Base-by-base conservation (phyloP, 2,888 invertebrate genomes). In the Tridacna gigas region DNA sequence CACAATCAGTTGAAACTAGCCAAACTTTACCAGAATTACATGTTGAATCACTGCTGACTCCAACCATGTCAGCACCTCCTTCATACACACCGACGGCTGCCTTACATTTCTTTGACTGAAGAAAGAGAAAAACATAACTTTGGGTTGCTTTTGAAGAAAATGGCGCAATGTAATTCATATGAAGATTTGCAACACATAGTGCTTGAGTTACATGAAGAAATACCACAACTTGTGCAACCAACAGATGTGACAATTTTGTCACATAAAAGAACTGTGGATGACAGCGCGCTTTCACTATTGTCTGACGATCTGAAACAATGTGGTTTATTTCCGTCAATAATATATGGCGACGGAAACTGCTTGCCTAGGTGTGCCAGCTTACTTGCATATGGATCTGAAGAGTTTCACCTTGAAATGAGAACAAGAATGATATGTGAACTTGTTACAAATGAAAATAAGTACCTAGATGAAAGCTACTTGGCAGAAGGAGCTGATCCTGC, bases 381-480 rank as follows among this genome's bases (percentile, higher is more conserved):
- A 22, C n/a, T 74, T 26, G 79, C 74, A 9, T 79, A 74, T 66
- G 79, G 79, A 9, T 5, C 26, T 51, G 74, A 79, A 74, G n/a
- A n/a, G 7, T 12, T 45, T 22, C 37, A 47, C 45, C 20, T 15
- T 20, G 80, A 75, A 37, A 80, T 80, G 56, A 74, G 75, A 22
- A 63, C 25, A 28, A 75, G 74, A 26, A 67, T 67, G 15, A 67
- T 67, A 20, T 15, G 9, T 28, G 67, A 67, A n/a, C 45, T 67
- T 13, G 67, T 67, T n/a, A 37, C 15, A n/a, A 26, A 67, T 37
- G 67, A 67, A 67, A 15, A 67, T 18, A 67, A 37, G 28, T 67
- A 67, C 45, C 45, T 67, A 18, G 67, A 67, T 37, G 37, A 67
- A 13, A 67, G 45, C 15, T 67, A 20, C 28, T 67, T 67, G 45